Conservation (phyloP, 2,113 vertebrate genomes). For the Platycercus adscitus region DNA sequence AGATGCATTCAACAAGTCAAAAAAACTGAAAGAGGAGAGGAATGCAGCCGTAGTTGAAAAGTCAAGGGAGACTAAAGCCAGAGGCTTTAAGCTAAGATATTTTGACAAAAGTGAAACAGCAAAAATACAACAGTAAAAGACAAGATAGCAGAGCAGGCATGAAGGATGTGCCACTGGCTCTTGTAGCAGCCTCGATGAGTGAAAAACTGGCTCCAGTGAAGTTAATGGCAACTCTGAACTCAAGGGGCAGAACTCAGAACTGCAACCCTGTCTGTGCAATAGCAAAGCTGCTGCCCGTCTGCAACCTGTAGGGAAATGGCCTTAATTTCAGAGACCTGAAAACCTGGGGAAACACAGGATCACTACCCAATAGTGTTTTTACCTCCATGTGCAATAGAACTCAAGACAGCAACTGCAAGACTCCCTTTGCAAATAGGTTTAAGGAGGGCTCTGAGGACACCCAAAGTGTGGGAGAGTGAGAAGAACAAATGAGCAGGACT, state of each 20-base stretch:
- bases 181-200: background rate
- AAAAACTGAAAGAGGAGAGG: background rate
- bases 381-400: background rate
- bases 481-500: background rate
- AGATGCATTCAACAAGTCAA: background rate
- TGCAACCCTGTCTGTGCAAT: background rate
- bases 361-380: background rate
- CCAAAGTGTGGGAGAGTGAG: background rate
- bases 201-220: background rate
- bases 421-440: background rate
- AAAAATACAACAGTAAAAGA: background rate
- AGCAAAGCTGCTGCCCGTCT: background rate
- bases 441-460: background rate
- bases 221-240: background rate
- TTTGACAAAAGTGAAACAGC: background rate
- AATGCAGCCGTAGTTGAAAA: background rate
- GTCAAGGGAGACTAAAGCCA: background rate
- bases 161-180: background rate
- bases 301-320: background rate
- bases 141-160: background rate
- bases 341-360: background rate
- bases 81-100: background rate
- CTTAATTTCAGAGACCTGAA: background rate
- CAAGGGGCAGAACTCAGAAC: background rate
- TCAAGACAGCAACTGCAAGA: background rate